phyloP scores from a whole-genome alignment of 2,797 vertebrate genomes.

The Huso huso region DNA sequence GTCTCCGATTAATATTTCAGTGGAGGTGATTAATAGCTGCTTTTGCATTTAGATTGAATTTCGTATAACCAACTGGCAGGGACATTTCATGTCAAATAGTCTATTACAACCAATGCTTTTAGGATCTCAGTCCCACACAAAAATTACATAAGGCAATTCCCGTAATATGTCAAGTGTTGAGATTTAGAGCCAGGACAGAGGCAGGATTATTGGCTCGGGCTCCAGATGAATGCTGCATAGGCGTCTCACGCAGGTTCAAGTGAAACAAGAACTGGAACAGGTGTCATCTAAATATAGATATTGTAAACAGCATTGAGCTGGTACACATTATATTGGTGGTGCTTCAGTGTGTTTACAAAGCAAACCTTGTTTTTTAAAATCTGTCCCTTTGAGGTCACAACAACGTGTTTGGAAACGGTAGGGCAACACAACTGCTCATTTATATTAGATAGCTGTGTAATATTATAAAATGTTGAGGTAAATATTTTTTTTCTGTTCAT shows the following conservation, averaged over 20 bases:
- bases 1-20: slow-evolving; percentile 5
- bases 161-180: slow-evolving; percentile 25
- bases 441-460: too few relatives aligned
- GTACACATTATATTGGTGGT: too few relatives aligned
- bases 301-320: slow-evolving; percentile 3
- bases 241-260: neutral
- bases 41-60: slow-evolving; percentile 36
- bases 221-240: slow-evolving; percentile 4
- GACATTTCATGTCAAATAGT: slow-evolving; percentile 20
- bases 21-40: slow-evolving; percentile 11
- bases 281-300: neutral
- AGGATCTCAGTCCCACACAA: slow-evolving; percentile 22
- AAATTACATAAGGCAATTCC: slow-evolving; percentile 32
- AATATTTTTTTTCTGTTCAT: too few relatives aligned
- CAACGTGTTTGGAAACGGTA: too few relatives aligned
- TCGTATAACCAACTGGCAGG: slow-evolving; percentile 11
- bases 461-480: too few relatives aligned
- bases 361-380: too few relatives aligned
- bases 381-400: too few relatives aligned
- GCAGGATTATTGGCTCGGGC: slow-evolving; percentile 6
- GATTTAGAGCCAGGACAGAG: slow-evolving; percentile 25
- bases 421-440: too few relatives aligned
- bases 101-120: slow-evolving; percentile 26
- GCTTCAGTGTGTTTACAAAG: too few relatives aligned
- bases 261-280: too few relatives aligned